Conservation (phyloP, 2,797 vertebrate genomes). For the Chromis chromis region DNA sequence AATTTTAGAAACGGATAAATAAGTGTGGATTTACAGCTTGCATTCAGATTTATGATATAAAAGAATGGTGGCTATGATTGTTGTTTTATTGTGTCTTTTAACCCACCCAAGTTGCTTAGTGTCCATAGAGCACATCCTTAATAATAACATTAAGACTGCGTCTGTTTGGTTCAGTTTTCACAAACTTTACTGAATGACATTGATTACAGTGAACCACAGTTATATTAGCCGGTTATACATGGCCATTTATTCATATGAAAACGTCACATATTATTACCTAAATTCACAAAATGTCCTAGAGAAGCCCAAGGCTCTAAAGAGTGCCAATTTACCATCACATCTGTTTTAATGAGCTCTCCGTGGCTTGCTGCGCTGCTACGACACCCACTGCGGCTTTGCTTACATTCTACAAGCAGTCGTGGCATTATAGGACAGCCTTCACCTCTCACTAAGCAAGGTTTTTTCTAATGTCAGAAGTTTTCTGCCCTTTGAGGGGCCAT, state of each 20-base stretch:
- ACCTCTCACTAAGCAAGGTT: slow-evolving; percentile 29
- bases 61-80: too few relatives aligned
- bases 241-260: slow-evolving; percentile 62
- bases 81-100: too few relatives aligned
- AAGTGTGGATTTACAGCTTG: neutral
- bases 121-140: neutral
- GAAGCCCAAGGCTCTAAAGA: slow-evolving; percentile 58
- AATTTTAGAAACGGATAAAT: neutral
- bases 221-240: slow-evolving; percentile 18
- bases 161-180: slow-evolving; percentile 18
- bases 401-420: slow-evolving; percentile 36
- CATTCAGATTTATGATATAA: neutral
- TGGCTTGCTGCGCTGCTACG: slow-evolving; percentile 86
- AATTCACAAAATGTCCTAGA: slow-evolving; percentile 52
- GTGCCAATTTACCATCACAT: slow-evolving; percentile 66
- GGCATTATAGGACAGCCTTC: slow-evolving; percentile 14
- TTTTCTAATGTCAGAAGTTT: slow-evolving; percentile 20
- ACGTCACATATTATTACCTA: slow-evolving; percentile 69
- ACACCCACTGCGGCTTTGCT: slow-evolving; percentile 57
- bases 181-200: slow-evolving; percentile 31
- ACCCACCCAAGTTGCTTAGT: too few relatives aligned
- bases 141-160: slow-evolving; percentile 5
- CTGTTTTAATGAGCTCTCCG: slow-evolving; percentile 80
- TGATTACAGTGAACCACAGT: slow-evolving; percentile 41
- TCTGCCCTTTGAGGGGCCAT: neutral